phyloP scores from a whole-genome alignment of 2,113 vertebrate species.

The Oreotragus oreotragus region DNA sequence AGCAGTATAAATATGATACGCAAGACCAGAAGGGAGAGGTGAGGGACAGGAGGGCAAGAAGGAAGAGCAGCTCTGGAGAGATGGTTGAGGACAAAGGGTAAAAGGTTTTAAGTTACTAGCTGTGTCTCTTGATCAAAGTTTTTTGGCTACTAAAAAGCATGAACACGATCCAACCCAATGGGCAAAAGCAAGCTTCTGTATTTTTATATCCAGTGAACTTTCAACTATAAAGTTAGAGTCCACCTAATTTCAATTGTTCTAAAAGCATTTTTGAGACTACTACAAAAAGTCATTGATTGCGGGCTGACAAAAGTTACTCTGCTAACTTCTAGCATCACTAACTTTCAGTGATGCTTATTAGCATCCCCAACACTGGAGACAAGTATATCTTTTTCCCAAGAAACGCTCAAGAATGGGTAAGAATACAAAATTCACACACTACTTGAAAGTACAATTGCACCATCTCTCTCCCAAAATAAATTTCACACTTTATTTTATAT shows the following conservation, averaged over 20 bases:
- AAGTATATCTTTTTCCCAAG: neutral
- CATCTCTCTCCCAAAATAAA: neutral
- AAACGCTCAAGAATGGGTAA: neutral
- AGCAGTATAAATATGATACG: neutral
- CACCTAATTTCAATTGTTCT: constrained; percentile 4
- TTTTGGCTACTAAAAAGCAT: neutral
- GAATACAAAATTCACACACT: neutral
- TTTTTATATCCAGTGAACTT: neutral
- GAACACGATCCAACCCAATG: neutral
- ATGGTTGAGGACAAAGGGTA: neutral
- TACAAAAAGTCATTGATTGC: constrained; percentile 4
- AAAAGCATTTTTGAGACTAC: constrained; percentile 25
- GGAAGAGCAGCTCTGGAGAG: neutral
- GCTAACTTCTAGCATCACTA: neutral
- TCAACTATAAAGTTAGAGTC: neutral
- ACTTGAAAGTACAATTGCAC: neutral
- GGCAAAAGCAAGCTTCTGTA: neutral
- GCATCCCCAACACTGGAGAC: neutral
- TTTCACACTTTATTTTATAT: neutral
- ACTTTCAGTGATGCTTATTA: neutral
- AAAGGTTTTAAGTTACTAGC: neutral
- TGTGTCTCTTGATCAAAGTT: neutral
- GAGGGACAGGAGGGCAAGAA: neutral
- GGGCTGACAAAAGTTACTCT: neutral
- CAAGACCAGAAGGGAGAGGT: neutral